Conservation (phyloP, 1,140 invertebrate genomes). For the Sarcophaga peregrina region DNA sequence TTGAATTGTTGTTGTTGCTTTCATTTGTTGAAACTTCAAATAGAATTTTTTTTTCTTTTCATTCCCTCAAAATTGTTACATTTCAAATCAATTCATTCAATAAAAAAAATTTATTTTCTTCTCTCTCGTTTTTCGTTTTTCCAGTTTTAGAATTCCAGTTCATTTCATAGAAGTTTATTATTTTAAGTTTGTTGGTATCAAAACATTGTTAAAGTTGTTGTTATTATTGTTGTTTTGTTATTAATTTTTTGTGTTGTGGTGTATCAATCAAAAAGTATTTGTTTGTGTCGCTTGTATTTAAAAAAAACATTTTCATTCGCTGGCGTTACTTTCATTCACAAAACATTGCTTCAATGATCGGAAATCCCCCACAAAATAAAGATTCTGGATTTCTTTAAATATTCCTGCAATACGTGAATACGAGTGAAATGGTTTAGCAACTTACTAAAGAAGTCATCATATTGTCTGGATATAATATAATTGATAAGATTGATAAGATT, state of each 20-base stretch:
- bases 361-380: too few species aligned
- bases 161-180: not conserved
- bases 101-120: not conserved
- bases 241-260: constrained; percentile 2
- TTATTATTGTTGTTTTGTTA: not conserved
- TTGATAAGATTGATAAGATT: too few species aligned
- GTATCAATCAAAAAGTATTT: constrained; percentile 12
- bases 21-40: not conserved
- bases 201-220: not conserved
- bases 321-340: too few species aligned
- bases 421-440: too few species aligned
- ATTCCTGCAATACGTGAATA: too few species aligned
- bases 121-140: not conserved
- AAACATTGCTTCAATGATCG: too few species aligned
- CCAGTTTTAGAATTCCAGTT: not conserved
- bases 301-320: not conserved
- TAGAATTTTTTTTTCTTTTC: not conserved
- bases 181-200: constrained; percentile 10
- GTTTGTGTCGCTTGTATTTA: not conserved
- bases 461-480: too few species aligned
- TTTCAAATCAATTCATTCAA: too few species aligned
- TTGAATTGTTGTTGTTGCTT: too few species aligned
- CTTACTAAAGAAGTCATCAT: too few species aligned
- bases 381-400: too few species aligned
- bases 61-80: not conserved